Conservation (phyloP, 2,797 vertebrate genomes). For the Lemur catta region DNA sequence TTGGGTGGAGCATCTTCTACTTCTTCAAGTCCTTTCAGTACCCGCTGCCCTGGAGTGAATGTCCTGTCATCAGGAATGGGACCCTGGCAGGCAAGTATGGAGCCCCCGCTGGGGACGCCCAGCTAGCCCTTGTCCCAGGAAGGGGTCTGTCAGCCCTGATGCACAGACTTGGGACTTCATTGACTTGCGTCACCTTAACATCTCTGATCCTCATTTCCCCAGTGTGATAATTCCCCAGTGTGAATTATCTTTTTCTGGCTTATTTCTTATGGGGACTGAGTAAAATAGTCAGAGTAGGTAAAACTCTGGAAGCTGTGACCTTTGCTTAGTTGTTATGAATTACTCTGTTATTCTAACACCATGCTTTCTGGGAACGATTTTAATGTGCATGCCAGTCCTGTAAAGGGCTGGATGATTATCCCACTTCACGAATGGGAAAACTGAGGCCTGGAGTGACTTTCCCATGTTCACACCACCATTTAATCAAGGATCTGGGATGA, state of each 20-base stretch:
- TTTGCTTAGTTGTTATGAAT: background rate
- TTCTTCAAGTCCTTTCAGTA: conserved; percentile 98
- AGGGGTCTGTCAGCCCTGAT: background rate
- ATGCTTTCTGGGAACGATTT: background rate
- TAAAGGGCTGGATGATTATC: background rate
- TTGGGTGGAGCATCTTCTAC: conserved; percentile 98
- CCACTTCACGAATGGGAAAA: background rate
- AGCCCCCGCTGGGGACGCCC: background rate
- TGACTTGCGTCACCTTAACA: background rate
- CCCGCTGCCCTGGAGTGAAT: conserved; percentile 95
- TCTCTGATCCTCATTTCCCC: background rate
- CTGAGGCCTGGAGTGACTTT: background rate
- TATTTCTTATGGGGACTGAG: background rate
- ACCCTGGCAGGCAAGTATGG: conserved; percentile 88
- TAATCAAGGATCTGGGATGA: background rate
- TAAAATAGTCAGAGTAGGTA: background rate
- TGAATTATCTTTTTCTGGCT: background rate
- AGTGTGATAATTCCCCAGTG: background rate
- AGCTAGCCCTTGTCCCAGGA: background rate
- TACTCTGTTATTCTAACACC: background rate
- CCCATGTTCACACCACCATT: background rate
- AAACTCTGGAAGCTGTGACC: background rate
- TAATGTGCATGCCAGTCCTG: background rate
- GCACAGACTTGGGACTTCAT: background rate
- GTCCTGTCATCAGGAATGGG: conserved; percentile 91